phyloP scores from a whole-genome alignment of 1,140 invertebrate species.

The Sminthurides bifidus region DNA sequence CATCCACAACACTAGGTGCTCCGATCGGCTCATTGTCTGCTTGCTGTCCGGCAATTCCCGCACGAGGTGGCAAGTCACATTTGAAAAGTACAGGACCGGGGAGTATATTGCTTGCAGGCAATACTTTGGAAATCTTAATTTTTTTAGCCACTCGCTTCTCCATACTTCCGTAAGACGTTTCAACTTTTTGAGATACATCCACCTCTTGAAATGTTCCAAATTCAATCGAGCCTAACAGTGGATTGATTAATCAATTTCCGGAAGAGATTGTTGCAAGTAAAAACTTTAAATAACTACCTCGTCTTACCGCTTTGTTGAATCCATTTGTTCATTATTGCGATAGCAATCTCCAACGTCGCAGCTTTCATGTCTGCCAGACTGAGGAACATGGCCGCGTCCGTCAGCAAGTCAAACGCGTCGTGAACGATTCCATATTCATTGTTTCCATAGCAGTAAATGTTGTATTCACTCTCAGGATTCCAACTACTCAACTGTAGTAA shows the following conservation, averaged over 20 bases:
- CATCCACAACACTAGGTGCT: too few species aligned
- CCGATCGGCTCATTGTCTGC: background rate
- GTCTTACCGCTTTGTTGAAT: background rate
- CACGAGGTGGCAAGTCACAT: background rate
- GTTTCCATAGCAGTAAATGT: conserved; percentile 15
- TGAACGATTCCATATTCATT: conserved; percentile 13
- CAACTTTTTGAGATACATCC: too few species aligned
- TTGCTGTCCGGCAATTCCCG: background rate
- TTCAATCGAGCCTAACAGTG: too few species aligned
- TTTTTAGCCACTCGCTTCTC: too few species aligned
- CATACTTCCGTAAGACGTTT: too few species aligned
- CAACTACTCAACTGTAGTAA: conserved; percentile 2
- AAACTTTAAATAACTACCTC: too few species aligned
- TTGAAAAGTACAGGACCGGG: background rate
- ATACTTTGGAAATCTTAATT: background rate
- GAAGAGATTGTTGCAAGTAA: too few species aligned
- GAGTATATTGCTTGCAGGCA: background rate
- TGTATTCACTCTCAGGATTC: conserved; percentile 7
- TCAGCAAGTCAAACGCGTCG: conserved; percentile 9
- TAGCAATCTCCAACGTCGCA: background rate
- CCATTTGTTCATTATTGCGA: background rate
- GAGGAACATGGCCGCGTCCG: conserved; percentile 12
- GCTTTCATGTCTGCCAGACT: conserved; percentile 10
- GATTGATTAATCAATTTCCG: too few species aligned
- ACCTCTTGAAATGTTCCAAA: too few species aligned